Percentiles rank a stretch among this genome's conserved stretches.
Evolutionary conservation across 2,797 vertebrate species (phyloP).

Genomic region (Varecia variegata): DNA sequence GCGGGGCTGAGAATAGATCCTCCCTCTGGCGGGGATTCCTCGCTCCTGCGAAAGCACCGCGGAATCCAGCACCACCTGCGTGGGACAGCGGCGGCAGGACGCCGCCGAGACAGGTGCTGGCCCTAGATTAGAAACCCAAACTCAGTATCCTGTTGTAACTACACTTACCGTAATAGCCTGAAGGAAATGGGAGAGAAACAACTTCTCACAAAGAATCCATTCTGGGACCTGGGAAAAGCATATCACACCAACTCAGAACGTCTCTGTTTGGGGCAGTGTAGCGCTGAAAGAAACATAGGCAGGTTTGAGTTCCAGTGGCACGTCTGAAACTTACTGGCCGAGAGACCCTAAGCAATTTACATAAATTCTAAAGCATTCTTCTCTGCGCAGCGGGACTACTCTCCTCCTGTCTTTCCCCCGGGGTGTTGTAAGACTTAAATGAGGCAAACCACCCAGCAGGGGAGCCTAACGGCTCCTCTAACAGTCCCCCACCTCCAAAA

Average conservation of each 20-base stretch:
- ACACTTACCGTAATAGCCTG: neutral
- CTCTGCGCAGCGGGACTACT: neutral
- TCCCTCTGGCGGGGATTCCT: neutral
- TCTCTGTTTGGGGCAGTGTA: neutral
- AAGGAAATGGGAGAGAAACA: neutral
- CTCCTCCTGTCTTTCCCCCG: neutral
- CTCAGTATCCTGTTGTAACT: neutral
- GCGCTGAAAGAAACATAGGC: neutral
- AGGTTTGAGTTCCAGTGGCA: neutral
- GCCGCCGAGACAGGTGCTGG: neutral
- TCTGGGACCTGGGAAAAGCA: neutral
- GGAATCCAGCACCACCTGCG: slow-evolving; percentile 36
- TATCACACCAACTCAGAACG: neutral
- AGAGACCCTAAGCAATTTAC: neutral
- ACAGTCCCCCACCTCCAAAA: neutral
- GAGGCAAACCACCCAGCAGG: neutral
- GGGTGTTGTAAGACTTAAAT: neutral
- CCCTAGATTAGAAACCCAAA: neutral
- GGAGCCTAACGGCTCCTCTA: neutral
- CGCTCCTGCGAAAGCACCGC: neutral
- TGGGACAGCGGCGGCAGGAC: slow-evolving; percentile 54
- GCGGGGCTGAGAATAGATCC: neutral
- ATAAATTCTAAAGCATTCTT: neutral
- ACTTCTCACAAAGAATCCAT: neutral
- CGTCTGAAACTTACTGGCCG: neutral